These are phyloP conservation scores for Ceraclea dissimilis DNA, from an alignment of 2,888 invertebrate species.

Conservation along the genomic window DNA sequence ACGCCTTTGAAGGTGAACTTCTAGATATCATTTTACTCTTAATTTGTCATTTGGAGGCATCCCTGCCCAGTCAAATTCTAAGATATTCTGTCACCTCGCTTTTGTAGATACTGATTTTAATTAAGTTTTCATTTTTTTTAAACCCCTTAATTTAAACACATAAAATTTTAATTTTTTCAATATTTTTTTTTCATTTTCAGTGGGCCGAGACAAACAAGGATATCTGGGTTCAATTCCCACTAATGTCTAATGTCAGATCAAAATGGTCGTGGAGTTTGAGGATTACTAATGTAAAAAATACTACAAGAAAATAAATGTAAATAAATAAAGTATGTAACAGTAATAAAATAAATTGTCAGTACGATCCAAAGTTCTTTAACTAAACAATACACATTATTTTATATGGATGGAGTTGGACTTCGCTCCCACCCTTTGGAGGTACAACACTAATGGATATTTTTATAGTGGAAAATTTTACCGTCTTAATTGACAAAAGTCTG, in stretches of 20 bases:
- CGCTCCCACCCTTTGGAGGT: not conserved
- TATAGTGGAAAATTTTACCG: too few species aligned
- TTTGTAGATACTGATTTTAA: too few species aligned
- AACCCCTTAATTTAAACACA: not conserved
- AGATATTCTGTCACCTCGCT: too few species aligned
- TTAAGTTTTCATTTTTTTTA: too few species aligned
- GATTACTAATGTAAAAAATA: not conserved
- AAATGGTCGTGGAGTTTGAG: constrained; percentile 44
- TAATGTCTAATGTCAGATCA: constrained; percentile 36
- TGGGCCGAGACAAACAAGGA: constrained; percentile 35
- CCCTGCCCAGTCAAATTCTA: too few species aligned
- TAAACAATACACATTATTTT: too few species aligned
- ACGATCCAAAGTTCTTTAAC: too few species aligned
- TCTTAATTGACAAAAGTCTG: too few species aligned
- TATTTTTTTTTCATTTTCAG: constrained; percentile 25
- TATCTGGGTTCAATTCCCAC: constrained; percentile 36
- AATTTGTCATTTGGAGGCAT: too few species aligned
- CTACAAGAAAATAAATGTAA: not conserved
- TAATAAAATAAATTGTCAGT: not conserved
- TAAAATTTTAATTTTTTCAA: not conserved
- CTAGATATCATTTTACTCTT: too few species aligned
- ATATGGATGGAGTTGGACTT: too few species aligned
- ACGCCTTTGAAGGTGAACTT: constrained; percentile 29
- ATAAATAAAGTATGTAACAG: not conserved
- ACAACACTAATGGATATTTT: not conserved